Base-by-base conservation (phyloP, 1,140 invertebrate genomes). In the Phymastichus coffea region DNA sequence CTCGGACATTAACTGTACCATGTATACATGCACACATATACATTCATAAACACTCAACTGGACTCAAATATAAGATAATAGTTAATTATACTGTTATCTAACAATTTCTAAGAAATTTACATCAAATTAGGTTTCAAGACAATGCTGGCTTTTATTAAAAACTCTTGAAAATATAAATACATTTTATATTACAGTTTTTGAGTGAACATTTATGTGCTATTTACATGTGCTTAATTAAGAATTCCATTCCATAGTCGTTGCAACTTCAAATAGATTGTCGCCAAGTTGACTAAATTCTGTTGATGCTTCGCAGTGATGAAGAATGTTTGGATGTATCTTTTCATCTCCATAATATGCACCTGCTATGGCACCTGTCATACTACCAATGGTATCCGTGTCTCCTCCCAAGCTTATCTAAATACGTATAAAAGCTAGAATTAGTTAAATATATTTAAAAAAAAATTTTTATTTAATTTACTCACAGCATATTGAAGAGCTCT, bases 321-420 rank as follows among this genome's bases (percentile, higher is more conserved):
- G 72, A 54, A 90, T 70, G 61, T 76, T 74, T 43, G 75, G 30
- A 48, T 83, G 85, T 46, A 93, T 84, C 12, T 72, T 72, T 25
- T 84, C 80, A 57, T 85, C 76, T 7, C 90, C 90, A 67, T 88
- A 84, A 73, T 83, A 87, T 20, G 90, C 89, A 40, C 91, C 91
- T 53, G 86, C 83, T 55, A 92, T 87, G 19, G 87, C 85, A 14
- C 88, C 89, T 22, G 89, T 84, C 90, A 93, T 93, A 48, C 84
- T 83, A 7, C 86, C 89, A 68, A 93, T 90, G 2, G 90, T 92
- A 63, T 92, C 90, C 4, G 90, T 89, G 76, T 92, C 90, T 26
- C 91, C 90, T 37, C 90, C 90, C 15, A 92, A 75, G 19, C 83
- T 84, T 55, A 92, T 88, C 55, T 89, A 82, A 74, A 84, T 86